These are phyloP conservation scores for Caenorhabditis plicata DNA, from an alignment of 2,888 invertebrate species.

Conservation along the genomic window DNA sequence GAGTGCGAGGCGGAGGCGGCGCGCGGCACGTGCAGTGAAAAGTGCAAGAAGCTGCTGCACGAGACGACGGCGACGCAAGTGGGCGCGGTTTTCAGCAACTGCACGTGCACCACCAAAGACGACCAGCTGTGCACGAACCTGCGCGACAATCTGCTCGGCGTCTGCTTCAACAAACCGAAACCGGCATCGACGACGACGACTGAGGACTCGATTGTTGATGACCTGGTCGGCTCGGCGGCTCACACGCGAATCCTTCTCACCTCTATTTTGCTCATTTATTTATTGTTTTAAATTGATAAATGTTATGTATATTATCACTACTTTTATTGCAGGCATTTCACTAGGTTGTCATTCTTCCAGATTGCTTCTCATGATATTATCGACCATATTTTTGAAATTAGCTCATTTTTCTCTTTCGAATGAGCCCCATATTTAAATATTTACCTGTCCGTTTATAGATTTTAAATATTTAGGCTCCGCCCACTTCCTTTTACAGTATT, in stretches of 20 bases:
- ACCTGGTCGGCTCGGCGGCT: background rate
- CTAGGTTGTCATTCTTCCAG: no score
- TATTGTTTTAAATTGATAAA: no score
- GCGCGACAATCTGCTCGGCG: constrained; percentile 47
- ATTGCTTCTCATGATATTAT: no score
- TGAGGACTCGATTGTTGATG: background rate
- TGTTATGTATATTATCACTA: no score
- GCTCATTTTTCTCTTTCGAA: no score
- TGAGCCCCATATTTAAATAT: no score
- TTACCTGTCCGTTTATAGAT: no score
- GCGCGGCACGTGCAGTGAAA: constrained; percentile 52
- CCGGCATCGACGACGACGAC: background rate
- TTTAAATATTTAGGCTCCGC: no score
- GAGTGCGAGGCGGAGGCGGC: constrained; percentile 62
- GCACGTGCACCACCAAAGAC: constrained; percentile 63
- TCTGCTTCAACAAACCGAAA: constrained; percentile 42
- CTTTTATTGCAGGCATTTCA: no score
- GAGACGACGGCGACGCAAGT: constrained; percentile 33
- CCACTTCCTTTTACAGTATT: no score
- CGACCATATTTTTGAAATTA: no score
- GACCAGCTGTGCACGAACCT: constrained; percentile 60
- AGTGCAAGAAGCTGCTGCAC: constrained; percentile 43
- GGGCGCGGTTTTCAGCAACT: constrained; percentile 45
- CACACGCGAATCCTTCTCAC: background rate
- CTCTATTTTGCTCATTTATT: background rate